Base-by-base conservation (phyloP, 1,140 invertebrate genomes). In the Papilio xuthus region DNA sequence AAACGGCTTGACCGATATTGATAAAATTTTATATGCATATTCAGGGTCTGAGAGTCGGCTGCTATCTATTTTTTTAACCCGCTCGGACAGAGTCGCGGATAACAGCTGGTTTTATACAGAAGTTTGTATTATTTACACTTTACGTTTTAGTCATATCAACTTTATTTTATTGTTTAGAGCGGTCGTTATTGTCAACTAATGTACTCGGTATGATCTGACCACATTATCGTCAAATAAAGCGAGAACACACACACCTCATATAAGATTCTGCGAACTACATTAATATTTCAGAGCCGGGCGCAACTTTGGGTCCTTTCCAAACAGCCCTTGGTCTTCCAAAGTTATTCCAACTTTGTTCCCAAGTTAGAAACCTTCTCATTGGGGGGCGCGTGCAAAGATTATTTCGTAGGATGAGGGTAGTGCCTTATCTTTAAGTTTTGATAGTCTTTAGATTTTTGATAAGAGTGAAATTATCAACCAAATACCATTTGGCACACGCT, bases 261-360 rank as follows among this genome's bases (percentile, higher is more conserved):
- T 90, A 93, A 80, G 87, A 93, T 92, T 93, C 92, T 89, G 71
- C 78, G 91, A 92, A 93, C 90, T 93, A 90, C 89, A 93, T 93
- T 92, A 93, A 93, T 93, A 93, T 93, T 93, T 93, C 90, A 93
- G 84, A 81, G 80, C 78, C 81, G 79, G 82, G 84, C 79, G 70
- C 84, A 91, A 90, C 79, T 90, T 86, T 81, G 88, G 89, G 91
- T 92, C 92, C 92, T 93, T 92, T 93, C 91, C 88, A 94, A 94
- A 94, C 92, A 94, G 91, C 92, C 92, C 89, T 93, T 94, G 91
- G 92, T 93, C 92, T 94, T 93, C 90, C 81, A 88, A 93, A 93
- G 92, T 94, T 94, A 91, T 94, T 94, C 90, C 90, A 94, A 94
- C 90, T 93, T 93, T 86, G 89, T 83, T 86, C 79, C 56, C 56